Base-by-base conservation (phyloP, 2,797 vertebrate species). In the Chromobotia macracanthus region DNA sequence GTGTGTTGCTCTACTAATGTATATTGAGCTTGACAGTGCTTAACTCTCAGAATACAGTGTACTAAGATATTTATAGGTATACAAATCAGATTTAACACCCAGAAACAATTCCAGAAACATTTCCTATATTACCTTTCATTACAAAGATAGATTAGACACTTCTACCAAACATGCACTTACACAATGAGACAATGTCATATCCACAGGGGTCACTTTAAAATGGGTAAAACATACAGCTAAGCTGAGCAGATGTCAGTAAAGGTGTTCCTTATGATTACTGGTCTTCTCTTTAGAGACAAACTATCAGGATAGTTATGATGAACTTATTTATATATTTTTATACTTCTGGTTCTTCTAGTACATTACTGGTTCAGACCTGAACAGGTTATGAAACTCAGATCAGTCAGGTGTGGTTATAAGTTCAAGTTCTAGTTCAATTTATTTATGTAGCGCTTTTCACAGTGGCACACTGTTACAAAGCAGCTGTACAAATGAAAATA, bases 301-400 rank as follows among this genome's bases (percentile, higher is more conserved):
- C 21, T 11, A 21, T 21, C 53, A 56, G 2, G 19, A 23, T 7
- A 56, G 55, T 56, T 23, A 56, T 12, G 10, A 58, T 8, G 6
- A 38, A 38, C 6, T 6, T 38, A 6, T 9, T 6, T 38, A n/a
- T n/a, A n/a, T n/a, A 6, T 6, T 38, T 7, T 8, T 38, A 38
- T 9, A 38, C 8, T 38, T 6, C 35, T 38, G 6, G 8, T 7
- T 7, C 41, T 44, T 44, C 41, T 44, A 9, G 8, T 28, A 13
- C 38, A 53, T 66, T 56, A 77, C 38, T 35, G 13, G 53, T 60
- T 31, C 48, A 68, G 23, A 31, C 76, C 58, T 71, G 67, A 64
- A 71, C 61, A 77, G 28, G 53, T 28, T 44, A 41, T 38, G 13
- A 55, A 50, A 25, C 44, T 38, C 44, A 38, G 58, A 53, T 58